Percentiles rank a stretch among this genome's conserved stretches.
These are phyloP conservation scores for Spodoptera litura DNA, from an alignment of 1,140 invertebrate species.

Conservation along the genomic window DNA sequence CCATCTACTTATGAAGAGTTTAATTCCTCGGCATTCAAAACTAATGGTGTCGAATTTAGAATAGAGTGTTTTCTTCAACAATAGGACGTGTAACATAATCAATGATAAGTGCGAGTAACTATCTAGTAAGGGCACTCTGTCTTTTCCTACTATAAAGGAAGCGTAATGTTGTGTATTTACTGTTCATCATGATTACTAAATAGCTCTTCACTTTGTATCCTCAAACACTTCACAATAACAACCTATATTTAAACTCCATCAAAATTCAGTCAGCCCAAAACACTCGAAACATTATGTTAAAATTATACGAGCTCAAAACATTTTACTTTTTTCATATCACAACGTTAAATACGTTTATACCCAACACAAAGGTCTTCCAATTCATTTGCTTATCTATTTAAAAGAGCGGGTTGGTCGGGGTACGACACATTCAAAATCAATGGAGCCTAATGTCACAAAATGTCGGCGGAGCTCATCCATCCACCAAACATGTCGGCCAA, in stretches of 20 bases:
- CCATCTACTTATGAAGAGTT: too few species aligned
- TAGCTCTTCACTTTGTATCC: conserved; percentile 13
- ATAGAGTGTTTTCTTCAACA: too few species aligned
- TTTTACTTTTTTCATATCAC: conserved; percentile 50
- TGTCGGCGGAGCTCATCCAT: conserved; percentile 73
- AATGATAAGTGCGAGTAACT: not conserved
- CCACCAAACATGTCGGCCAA: conserved; percentile 63
- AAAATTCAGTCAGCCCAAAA: conserved; percentile 38
- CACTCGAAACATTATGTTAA: conserved; percentile 37
- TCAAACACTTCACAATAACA: conserved; percentile 20
- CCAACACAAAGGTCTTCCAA: conserved; percentile 78
- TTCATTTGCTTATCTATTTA: conserved; percentile 85
- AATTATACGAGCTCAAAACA: conserved; percentile 50
- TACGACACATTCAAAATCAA: conserved; percentile 80
- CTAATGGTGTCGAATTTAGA: too few species aligned
- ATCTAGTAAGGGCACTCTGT: not conserved
- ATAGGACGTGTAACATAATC: too few species aligned
- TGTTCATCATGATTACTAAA: conserved; percentile 1
- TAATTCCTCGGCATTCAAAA: too few species aligned
- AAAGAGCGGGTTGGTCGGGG: conserved; percentile 75
- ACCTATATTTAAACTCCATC: conserved; percentile 28
- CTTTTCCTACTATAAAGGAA: too few species aligned
- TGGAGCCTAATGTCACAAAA: conserved; percentile 83
- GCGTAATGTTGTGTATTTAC: not conserved
- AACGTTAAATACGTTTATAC: conserved; percentile 53